Evolutionary conservation across 2,113 vertebrate species (phyloP), one percentile per base, ranked within the genome.

Genomic region (Pyrgilauda ruficollis): DNA sequence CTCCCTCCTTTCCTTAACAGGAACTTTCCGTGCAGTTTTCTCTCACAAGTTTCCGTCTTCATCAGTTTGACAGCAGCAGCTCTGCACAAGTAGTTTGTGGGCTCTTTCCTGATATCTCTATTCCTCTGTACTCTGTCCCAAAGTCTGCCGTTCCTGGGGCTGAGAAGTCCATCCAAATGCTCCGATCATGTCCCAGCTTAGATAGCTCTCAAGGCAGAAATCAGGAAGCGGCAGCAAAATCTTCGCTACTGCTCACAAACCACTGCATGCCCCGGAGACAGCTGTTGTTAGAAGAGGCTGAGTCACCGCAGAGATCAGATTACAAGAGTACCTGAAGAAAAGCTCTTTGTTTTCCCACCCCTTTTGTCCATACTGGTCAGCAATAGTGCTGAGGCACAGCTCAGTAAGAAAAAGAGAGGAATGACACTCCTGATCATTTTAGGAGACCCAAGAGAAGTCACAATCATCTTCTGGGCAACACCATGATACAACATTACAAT

Each of bases 251-350:
- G 72, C 37, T 39, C 11, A 0, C 35, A 61, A 76, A 68, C 46
- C 64, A 31, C 85, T 55, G 77, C 87, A 39, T 2, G 50, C 30
- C 86, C 75, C 82, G 3, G 44, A 61, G 59, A 80, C 83, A 92
- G 90, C 80, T 97, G 96, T 2, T 82, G 83, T 50, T 69, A 10
- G 74, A 28, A 70, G 91, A 61, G 96, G 87, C 91, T 96, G 96
- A 97, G 78, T 97, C 95, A 96, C 66, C 39, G 56, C 14, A 11
- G 7, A 82, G 96, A 82, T 97, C 97, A 93, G 53, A 88, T 98
- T 97, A 94, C 97, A 85, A 10, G 39, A 41, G 53, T 88, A 93
- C 67, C 84, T 93, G 93, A 92, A 95, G 82, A 93, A 97, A 94
- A 94, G 64, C 63, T 90, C 72, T 81, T 94, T 95, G 84, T 97